Base-by-base conservation (phyloP, 2,888 invertebrate genomes). In the Petrolisthes manimaculis region DNA sequence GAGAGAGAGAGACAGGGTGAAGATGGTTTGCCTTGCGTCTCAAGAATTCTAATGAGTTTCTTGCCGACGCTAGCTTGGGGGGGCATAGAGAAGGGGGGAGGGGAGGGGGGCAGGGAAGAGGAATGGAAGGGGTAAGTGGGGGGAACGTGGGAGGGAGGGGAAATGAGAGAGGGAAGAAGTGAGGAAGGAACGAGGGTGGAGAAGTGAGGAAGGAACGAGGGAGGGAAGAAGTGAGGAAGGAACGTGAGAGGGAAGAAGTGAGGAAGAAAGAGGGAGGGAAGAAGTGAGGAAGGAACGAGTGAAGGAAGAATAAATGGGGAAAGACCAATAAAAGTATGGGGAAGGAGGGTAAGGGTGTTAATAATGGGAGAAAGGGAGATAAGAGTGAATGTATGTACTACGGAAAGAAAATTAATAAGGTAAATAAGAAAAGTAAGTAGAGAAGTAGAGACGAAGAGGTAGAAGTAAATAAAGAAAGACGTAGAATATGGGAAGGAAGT, bases 41-140 rank as follows among this genome's bases (percentile, higher is more conserved):
- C 24, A 75, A 69, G 84, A 84, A 84, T 84, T 84, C 84, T 84
- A 84, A 84, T 84, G 84, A 84, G 84, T 69, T 79, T 53, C 78
- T 79, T 79, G 78, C 67, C 78, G 61, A 53, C 8, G 37, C 37
- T 56, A 61, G 79, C 67, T 67, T 71, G n/a, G 18, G 71, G 14
- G 61, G 61, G 61, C 8, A 14, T 9, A 14, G 61, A 61, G 61
- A 14, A 61, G 61, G 61, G 61, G 61, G 6, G 61, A 14, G 61
- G 14, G n/a, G 71, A 71, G 12, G 71, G 12, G 14, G n/a, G n/a
- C 5, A 71, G 71, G n/a, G 6, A 71, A 21, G n/a, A 21, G n/a
- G 71, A 71, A 71, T 5, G n/a, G n/a, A 14, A 61, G 61, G 61
- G 61, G 61, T 61, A 61, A 14, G 61, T 9, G 61, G 61, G 14